A percentile compares a stretch with the other conserved stretches of the same genome.
Evolutionary conservation across 2,888 invertebrate genomes (phyloP).

Genomic region (Blastobasis lacticolella): DNA sequence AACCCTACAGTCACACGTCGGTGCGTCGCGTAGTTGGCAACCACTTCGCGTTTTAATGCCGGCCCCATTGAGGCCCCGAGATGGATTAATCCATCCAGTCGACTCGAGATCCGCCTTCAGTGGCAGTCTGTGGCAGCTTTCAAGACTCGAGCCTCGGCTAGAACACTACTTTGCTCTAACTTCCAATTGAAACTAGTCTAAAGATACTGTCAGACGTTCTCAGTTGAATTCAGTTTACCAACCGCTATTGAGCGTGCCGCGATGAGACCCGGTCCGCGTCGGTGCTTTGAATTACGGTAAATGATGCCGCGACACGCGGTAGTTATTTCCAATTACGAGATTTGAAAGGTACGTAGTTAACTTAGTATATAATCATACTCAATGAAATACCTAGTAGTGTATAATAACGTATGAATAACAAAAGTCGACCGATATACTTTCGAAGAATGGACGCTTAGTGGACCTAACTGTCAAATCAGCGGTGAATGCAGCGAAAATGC

Average conservation of each 20-base stretch:
- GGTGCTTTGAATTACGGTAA: too few relatives aligned
- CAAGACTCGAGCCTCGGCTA: conserved; percentile 47
- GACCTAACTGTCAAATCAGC: background rate
- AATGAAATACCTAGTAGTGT: too few relatives aligned
- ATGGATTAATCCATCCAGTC: conserved; percentile 60
- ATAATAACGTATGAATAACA: too few relatives aligned
- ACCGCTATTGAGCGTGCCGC: too few relatives aligned
- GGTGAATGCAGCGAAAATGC: background rate
- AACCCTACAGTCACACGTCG: too few relatives aligned
- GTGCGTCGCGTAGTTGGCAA: too few relatives aligned
- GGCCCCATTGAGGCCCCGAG: conserved; percentile 40
- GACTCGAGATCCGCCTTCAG: conserved; percentile 44
- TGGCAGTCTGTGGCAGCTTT: conserved; percentile 37
- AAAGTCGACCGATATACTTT: too few relatives aligned
- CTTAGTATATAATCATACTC: too few relatives aligned
- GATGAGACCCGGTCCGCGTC: too few relatives aligned
- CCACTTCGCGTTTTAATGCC: conserved; percentile 14
- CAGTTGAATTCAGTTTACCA: conserved; percentile 27
- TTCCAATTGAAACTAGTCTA: conserved; percentile 60
- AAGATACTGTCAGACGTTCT: conserved; percentile 56
- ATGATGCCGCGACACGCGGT: too few relatives aligned
- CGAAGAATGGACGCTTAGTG: background rate
- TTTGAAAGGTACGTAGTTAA: too few relatives aligned
- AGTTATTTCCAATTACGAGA: too few relatives aligned
- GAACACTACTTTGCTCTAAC: conserved; percentile 59